phyloP scores from a whole-genome alignment of 2,797 vertebrate species.

The Hozukius guyotensis region DNA sequence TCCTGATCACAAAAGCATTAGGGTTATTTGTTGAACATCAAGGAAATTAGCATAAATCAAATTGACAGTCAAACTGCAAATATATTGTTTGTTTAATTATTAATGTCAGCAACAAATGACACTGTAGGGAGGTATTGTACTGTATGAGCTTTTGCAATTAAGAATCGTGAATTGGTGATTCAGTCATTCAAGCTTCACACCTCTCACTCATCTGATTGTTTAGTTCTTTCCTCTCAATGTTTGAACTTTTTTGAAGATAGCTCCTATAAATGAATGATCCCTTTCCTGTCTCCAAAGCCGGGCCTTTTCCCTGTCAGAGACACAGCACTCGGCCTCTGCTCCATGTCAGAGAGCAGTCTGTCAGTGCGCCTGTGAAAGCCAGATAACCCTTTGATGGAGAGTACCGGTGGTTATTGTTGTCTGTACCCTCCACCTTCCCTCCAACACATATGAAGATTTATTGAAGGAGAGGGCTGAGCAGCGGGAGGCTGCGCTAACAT shows the following conservation, averaged over 20 bases:
- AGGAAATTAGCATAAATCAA: constrained; percentile 7
- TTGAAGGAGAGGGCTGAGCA: constrained; percentile 78
- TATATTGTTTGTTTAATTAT: constrained; percentile 15
- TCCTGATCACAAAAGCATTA: constrained; percentile 19
- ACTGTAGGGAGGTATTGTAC: background rate
- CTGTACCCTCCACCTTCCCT: constrained; percentile 81
- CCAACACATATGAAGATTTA: constrained; percentile 84
- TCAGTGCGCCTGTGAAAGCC: constrained; percentile 80
- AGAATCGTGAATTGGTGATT: background rate
- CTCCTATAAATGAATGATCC: constrained; percentile 48
- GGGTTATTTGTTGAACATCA: constrained; percentile 13
- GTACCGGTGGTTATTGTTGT: constrained; percentile 80
- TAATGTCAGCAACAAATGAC: background rate
- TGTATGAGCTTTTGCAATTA: background rate
- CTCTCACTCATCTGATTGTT: constrained; percentile 15
- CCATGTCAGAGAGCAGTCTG: constrained; percentile 76
- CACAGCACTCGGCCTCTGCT: constrained; percentile 72
- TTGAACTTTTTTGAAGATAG: constrained; percentile 41
- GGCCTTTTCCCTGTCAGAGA: constrained; percentile 66
- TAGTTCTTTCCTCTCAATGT: constrained; percentile 10
- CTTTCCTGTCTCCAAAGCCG: constrained; percentile 43
- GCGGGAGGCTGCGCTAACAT: constrained; percentile 78
- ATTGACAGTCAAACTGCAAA: constrained; percentile 10
- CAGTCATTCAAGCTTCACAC: constrained; percentile 7
- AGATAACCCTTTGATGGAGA: constrained; percentile 86